Conservation (phyloP, 2,888 invertebrate genomes). For the Masnerella sp. region DNA sequence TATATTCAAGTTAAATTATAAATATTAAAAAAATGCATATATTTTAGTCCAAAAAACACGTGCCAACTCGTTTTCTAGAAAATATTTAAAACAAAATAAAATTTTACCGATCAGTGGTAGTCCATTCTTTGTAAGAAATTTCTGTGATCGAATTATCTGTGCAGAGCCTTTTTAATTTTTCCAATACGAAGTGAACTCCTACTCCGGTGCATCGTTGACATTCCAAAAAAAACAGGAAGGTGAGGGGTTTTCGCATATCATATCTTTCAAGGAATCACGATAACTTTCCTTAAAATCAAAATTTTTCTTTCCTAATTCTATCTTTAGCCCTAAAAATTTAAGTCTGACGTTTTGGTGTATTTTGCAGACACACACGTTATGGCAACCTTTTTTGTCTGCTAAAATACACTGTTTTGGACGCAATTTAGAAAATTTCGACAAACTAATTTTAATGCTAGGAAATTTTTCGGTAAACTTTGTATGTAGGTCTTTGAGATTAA, state of each 20-base stretch:
- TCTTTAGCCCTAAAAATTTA: conserved; percentile 16
- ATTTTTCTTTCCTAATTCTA: conserved; percentile 3
- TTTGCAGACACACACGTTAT: no score
- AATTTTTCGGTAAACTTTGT: conserved; percentile 6
- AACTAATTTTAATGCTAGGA: conserved; percentile 7
- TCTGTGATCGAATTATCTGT: neutral
- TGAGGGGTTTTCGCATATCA: conserved; percentile 18
- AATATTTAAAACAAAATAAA: no score
- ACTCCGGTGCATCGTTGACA: conserved; percentile 13
- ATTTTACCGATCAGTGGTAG: conserved; percentile 13
- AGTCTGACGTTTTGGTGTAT: no score
- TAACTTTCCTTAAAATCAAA: neutral
- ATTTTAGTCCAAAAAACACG: no score
- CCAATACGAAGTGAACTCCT: neutral
- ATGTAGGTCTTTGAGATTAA: conserved; percentile 9
- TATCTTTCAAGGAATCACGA: conserved; percentile 6
- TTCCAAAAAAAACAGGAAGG: conserved; percentile 3
- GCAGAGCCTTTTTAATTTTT: neutral
- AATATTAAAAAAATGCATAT: no score
- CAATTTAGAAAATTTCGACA: conserved; percentile 14
- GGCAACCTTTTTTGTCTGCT: no score
- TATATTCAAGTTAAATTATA: no score
- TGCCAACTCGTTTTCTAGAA: no score
- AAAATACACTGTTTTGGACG: conserved; percentile 11
- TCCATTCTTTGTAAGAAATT: conserved; percentile 23